These are phyloP conservation scores for Limnothrissa miodon DNA, from an alignment of 2,113 vertebrate species.

Conservation along the genomic window DNA sequence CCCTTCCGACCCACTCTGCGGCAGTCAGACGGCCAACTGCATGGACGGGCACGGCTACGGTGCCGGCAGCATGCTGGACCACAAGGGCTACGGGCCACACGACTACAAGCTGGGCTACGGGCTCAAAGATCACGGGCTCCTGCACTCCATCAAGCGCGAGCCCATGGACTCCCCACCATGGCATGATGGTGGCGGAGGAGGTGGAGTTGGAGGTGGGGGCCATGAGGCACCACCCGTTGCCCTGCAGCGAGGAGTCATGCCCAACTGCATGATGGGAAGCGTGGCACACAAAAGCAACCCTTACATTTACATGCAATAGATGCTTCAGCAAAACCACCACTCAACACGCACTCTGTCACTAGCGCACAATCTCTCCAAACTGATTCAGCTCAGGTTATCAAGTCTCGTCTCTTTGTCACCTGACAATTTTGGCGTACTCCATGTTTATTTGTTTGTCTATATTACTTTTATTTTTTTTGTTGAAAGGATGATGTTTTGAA, in stretches of 20 bases:
- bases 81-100: slow-evolving; percentile 69
- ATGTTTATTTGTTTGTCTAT: slow-evolving; percentile 34
- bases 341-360: slow-evolving; percentile 9
- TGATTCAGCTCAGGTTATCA: slow-evolving; percentile 60
- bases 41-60: slow-evolving; percentile 64
- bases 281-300: slow-evolving; percentile 66
- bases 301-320: slow-evolving; percentile 70
- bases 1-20: slow-evolving; percentile 69
- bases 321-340: not conserved
- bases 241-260: slow-evolving; percentile 71
- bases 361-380: slow-evolving; percentile 45
- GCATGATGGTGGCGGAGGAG: slow-evolving; percentile 51
- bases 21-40: slow-evolving; percentile 64
- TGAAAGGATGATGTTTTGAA: slow-evolving; percentile 7
- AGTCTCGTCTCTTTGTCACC: not conserved
- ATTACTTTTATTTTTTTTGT: slow-evolving; percentile 29
- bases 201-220: slow-evolving; percentile 20
- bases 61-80: slow-evolving; percentile 55
- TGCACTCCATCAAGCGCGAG: slow-evolving; percentile 86
- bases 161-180: slow-evolving; percentile 82
- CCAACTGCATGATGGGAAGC: slow-evolving; percentile 62
- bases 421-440: not conserved
- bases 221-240: slow-evolving; percentile 61
- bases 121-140: slow-evolving; percentile 75
- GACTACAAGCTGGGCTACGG: slow-evolving; percentile 71